A percentile compares a stretch with the other conserved stretches of the same genome.
phyloP scores from a whole-genome alignment of 2,113 vertebrate genomes.

The Otocyon megalotis region DNA sequence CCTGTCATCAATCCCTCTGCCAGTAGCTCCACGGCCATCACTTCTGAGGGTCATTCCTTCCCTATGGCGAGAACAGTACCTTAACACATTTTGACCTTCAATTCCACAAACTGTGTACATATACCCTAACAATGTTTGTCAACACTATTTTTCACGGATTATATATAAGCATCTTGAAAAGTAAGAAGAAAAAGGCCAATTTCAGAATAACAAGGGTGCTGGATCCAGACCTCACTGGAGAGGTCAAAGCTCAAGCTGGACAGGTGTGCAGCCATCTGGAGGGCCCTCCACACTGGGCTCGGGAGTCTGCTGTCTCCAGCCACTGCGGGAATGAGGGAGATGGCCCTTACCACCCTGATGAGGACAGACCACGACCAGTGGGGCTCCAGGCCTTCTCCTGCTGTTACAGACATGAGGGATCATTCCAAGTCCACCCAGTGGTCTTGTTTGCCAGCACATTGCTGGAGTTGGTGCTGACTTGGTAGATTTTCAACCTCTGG shows the following conservation, averaged over 20 bases:
- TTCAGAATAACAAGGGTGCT: neutral
- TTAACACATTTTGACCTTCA: neutral
- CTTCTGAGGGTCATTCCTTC: neutral
- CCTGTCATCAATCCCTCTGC: neutral
- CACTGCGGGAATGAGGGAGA: neutral
- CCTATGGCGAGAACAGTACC: neutral
- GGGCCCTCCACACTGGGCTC: neutral
- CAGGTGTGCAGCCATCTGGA: neutral
- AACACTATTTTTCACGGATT: neutral
- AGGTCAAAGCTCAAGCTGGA: neutral
- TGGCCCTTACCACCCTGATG: neutral
- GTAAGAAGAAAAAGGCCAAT: neutral
- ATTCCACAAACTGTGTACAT: neutral
- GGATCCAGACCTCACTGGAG: neutral
- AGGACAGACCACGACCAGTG: neutral
- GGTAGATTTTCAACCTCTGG: neutral
- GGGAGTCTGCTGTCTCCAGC: neutral
- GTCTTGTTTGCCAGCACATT: neutral
- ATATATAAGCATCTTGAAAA: neutral
- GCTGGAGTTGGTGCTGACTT: neutral
- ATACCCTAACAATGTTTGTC: neutral
- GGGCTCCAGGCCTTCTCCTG: neutral
- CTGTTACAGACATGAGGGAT: neutral
- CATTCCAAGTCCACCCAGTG: neutral
- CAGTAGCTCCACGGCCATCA: neutral